Evolutionary conservation across 2,888 invertebrate genomes (phyloP).

Genomic region (Charanyca ferruginea): DNA sequence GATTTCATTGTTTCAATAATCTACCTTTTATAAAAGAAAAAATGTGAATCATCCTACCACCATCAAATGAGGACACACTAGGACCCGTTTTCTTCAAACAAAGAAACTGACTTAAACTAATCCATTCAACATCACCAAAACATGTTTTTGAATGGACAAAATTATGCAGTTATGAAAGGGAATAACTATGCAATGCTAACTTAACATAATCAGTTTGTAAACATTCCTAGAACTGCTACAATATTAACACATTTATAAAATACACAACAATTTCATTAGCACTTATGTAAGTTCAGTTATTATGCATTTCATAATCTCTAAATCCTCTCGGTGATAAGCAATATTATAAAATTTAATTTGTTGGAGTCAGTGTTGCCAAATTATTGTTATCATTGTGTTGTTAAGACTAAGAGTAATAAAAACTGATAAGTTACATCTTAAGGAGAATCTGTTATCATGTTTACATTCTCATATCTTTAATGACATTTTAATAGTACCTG

Average conservation of each 20-base stretch:
- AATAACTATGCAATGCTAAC: not conserved
- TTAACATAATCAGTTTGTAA: constrained; percentile 11
- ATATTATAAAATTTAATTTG: constrained; percentile 28
- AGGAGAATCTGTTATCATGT: constrained; percentile 39
- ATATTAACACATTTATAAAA: constrained; percentile 11
- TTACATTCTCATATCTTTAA: constrained; percentile 35
- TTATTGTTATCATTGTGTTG: constrained; percentile 31
- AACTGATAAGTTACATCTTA: constrained; percentile 45
- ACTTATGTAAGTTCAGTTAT: constrained; percentile 11
- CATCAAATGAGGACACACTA: constrained; percentile 4
- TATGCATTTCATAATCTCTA: constrained; percentile 30
- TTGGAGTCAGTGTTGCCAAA: constrained; percentile 22
- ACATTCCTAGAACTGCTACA: constrained; percentile 12
- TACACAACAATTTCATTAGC: constrained; percentile 20
- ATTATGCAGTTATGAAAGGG: constrained; percentile 24
- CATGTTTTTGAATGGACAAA: constrained; percentile 8
- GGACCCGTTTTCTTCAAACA: constrained; percentile 11
- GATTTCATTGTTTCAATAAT: constrained; percentile 19
- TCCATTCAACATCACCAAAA: not conserved
- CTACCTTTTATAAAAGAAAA: constrained; percentile 30
- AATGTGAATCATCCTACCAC: constrained; percentile 29
- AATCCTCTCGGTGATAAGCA: constrained; percentile 36
- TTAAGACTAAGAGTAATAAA: constrained; percentile 22
- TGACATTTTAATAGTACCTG: constrained; percentile 19
- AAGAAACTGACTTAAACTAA: constrained; percentile 29